phyloP scores from a whole-genome alignment of 2,797 vertebrate genomes.

The Orientallactaga sibirica region DNA sequence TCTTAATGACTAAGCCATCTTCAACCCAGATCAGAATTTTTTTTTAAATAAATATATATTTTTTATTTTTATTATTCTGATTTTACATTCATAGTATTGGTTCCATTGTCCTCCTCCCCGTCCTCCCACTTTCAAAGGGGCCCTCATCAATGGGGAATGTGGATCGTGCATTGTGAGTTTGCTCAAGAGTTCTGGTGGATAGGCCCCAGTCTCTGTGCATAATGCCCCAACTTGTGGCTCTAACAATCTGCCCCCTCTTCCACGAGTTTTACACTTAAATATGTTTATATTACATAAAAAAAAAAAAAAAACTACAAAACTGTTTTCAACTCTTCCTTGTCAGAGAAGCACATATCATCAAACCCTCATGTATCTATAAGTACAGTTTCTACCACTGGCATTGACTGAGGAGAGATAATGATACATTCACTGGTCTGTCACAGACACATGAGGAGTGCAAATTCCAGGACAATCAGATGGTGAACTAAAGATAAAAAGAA shows the following conservation, averaged over 20 bases:
- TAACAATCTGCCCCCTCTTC: no score
- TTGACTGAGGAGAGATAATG: conserved; percentile 73
- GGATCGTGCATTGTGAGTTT: no score
- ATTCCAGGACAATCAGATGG: conserved; percentile 68
- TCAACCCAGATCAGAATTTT: neutral
- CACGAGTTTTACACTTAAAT: conserved; percentile 57
- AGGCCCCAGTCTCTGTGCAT: no score
- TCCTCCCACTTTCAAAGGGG: no score
- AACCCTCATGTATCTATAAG: conserved; percentile 58
- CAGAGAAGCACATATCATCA: neutral
- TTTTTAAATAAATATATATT: no score
- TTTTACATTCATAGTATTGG: no score
- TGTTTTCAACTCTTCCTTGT: conserved; percentile 66
- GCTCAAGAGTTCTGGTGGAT: no score
- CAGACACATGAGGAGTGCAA: conserved; percentile 57
- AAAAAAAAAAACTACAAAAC: neutral
- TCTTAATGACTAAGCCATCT: no score
- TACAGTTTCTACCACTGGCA: conserved; percentile 62
- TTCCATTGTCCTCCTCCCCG: no score
- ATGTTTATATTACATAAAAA: neutral
- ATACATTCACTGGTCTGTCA: conserved; percentile 68
- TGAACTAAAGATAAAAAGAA: conserved; percentile 88
- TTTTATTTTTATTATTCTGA: no score
- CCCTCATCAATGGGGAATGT: no score
- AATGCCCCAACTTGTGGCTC: no score